Evolutionary conservation across 92 coral and sea anemone species (phyloP).

Genomic region (Porites evermanni): DNA sequence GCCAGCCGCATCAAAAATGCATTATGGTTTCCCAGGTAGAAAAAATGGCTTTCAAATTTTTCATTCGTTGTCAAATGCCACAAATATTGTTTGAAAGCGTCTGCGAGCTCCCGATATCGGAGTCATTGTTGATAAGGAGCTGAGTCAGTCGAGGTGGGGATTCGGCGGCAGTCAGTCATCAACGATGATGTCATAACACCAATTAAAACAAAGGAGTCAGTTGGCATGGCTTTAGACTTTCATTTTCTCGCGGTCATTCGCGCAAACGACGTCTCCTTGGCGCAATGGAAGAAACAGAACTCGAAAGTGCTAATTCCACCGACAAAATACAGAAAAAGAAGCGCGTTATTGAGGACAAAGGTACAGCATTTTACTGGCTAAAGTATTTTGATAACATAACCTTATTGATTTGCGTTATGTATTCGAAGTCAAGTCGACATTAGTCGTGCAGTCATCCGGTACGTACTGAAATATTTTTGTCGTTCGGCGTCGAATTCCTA

Average conservation of each 20-base stretch:
- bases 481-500: conserved; percentile 2
- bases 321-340: conserved; percentile 53
- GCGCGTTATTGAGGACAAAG: conserved; percentile 58
- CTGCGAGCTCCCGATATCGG: no score
- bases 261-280: conserved; percentile 1
- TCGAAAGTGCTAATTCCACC: conserved; percentile 12
- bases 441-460: conserved; percentile 5
- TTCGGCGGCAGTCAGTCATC: conserved; percentile 34
- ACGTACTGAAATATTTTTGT: conserved; percentile 3
- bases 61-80: background rate
- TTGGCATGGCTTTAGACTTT: conserved; percentile 32
- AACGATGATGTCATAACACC: conserved; percentile 47
- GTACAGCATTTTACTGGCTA: conserved; percentile 6
- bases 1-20: background rate
- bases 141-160: conserved; percentile 42
- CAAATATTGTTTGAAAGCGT: background rate
- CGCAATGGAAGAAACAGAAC: conserved; percentile 30
- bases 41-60: background rate
- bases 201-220: conserved; percentile 23
- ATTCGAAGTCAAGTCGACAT: conserved; percentile 36
- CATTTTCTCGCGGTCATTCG: conserved; percentile 21
- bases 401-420: background rate
- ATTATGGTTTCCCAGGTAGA: background rate
- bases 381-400: no score
- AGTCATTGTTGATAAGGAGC: background rate